A percentile compares a stretch with the other conserved stretches of the same genome.
phyloP scores from a whole-genome alignment of 1,140 invertebrate genomes.

The Belonocnema kinseyi region DNA sequence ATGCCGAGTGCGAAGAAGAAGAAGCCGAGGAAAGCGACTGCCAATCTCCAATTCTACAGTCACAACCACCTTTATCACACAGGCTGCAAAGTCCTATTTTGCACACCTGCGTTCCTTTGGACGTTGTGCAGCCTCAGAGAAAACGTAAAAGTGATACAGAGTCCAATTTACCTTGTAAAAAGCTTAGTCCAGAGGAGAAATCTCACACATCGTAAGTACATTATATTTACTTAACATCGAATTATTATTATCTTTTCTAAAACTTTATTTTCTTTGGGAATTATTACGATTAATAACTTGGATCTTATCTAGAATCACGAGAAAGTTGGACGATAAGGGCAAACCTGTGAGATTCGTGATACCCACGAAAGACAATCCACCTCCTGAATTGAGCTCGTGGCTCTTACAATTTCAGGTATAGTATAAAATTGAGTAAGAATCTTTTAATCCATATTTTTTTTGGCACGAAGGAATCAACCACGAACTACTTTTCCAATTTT shows the following conservation, averaged over 20 bases:
- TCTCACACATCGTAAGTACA: constrained; percentile 54
- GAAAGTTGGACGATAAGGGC: constrained; percentile 72
- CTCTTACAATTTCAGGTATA: constrained; percentile 84
- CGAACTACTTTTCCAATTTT: too few species aligned
- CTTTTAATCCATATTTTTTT: too few species aligned
- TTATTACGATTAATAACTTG: neutral
- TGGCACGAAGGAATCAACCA: too few species aligned
- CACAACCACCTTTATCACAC: constrained; percentile 55
- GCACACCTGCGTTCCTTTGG: constrained; percentile 66
- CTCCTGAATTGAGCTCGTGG: constrained; percentile 86
- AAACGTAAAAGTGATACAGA: constrained; percentile 72
- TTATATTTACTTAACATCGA: neutral
- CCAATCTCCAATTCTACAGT: constrained; percentile 50
- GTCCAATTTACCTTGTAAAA: constrained; percentile 71
- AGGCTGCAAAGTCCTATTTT: constrained; percentile 63
- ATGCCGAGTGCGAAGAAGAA: constrained; percentile 63
- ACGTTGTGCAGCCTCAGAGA: constrained; percentile 65
- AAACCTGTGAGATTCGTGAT: constrained; percentile 78
- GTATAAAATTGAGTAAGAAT: too few species aligned
- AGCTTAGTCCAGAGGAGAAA: constrained; percentile 66
- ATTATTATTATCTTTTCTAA: neutral
- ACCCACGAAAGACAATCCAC: constrained; percentile 87
- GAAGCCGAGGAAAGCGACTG: constrained; percentile 61
- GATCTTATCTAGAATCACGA: constrained; percentile 56
- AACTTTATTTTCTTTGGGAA: neutral